A percentile compares a stretch with the other conserved stretches of the same genome.
phyloP scores from a whole-genome alignment of 2,113 vertebrate genomes.

The Myiozetetes cayanensis region DNA sequence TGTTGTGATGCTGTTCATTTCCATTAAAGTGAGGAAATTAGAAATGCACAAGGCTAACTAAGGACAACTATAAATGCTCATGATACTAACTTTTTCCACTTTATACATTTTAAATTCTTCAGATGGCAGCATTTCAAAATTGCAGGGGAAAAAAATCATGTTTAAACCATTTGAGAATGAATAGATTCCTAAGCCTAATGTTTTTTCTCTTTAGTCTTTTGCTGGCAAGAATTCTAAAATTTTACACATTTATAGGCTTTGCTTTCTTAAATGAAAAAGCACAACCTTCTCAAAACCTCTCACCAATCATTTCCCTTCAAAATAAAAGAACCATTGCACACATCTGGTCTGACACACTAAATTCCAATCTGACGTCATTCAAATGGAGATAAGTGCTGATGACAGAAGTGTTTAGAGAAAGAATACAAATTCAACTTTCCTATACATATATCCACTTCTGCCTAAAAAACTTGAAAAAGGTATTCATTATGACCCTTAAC shows the following conservation, averaged over 20 bases:
- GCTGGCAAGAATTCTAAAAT: background rate
- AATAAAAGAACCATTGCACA: background rate
- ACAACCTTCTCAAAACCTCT: slow-evolving; percentile 1
- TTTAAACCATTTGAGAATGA: background rate
- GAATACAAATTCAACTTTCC: slow-evolving; percentile 10
- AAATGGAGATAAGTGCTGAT: slow-evolving; percentile 4
- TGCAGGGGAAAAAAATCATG: background rate
- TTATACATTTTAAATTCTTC: background rate
- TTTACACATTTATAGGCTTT: background rate
- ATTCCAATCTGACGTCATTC: slow-evolving; percentile 7
- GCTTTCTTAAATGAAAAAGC: background rate
- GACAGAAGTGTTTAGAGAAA: background rate
- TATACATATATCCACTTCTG: background rate
- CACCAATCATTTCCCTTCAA: background rate
- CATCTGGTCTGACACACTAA: background rate
- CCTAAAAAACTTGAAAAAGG: background rate
- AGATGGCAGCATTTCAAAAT: background rate
- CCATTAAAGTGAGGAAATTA: background rate
- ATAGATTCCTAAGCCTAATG: background rate
- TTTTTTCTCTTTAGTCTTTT: background rate
- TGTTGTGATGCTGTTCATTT: background rate
- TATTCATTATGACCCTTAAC: background rate
- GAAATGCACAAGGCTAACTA: background rate
- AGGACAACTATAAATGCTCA: background rate
- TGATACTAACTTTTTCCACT: background rate